Conservation (phyloP, 2,113 vertebrate genomes). For the Tenrec ecaudatus region DNA sequence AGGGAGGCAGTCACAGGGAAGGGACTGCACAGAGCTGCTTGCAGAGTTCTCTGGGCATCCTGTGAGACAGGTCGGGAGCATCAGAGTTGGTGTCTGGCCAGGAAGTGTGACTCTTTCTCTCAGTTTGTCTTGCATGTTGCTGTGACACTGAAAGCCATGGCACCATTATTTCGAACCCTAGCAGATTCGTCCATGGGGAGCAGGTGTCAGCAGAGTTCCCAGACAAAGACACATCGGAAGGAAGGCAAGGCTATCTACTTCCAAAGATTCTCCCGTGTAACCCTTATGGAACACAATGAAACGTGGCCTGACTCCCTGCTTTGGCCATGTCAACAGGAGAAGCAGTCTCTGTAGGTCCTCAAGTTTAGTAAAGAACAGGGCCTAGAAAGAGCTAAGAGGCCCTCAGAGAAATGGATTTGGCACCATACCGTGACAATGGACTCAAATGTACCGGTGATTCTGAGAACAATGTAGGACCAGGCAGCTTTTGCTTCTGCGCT, state of each 20-base stretch:
- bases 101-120: neutral
- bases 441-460: neutral
- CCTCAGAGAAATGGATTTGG: neutral
- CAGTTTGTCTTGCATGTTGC: neutral
- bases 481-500: neutral
- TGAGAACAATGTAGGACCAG: neutral
- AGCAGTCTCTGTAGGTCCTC: neutral
- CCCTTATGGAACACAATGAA: neutral
- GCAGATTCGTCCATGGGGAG: neutral
- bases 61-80: neutral
- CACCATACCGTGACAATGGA: neutral
- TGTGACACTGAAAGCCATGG: neutral
- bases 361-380: neutral
- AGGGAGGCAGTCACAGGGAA: neutral
- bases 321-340: neutral
- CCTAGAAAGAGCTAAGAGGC: neutral
- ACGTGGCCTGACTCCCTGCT: too few species aligned
- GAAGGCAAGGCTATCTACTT: neutral
- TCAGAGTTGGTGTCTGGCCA: neutral
- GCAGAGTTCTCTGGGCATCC: neutral
- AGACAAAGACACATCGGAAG: neutral
- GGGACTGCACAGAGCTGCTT: neutral
- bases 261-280: neutral
- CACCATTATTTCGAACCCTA: neutral
- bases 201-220: neutral